Evolutionary conservation across 2,888 invertebrate genomes (phyloP), one percentile per base, ranked within the genome.

Genomic region (Cheilosia pagana): DNA sequence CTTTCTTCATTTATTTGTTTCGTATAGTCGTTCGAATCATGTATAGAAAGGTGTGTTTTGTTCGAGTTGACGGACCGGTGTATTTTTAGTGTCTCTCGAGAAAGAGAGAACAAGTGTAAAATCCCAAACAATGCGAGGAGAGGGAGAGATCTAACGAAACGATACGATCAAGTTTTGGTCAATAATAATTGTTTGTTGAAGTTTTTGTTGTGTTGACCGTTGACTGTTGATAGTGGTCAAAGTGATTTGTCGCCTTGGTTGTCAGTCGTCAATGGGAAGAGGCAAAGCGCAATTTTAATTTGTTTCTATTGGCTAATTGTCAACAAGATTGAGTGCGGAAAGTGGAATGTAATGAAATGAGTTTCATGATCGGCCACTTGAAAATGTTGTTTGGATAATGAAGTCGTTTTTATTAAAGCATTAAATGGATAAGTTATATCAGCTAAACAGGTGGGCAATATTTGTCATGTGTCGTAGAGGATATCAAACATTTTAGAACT

Each of bases 11-110:
- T 60, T 53, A 1, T 50, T 31, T 28, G 19, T 53, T 68, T 62
- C 59, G 77, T 65, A 59, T 78, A 50, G 12, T 23, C 68, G 57
- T 28, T 79, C 74, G 59, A 74, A 79, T 83, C 74, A 74, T 62
- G 59, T 79, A 28, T 28, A 60, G 79, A 85, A 79, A 75, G 59
- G 76, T 68, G 76, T 81, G 76, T 59, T 62, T 60, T 68, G n/a
- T 35, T 12, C 8, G 35, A 35, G 35, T 76, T 76, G 81, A 77
- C 71, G 71, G 60, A 52, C 63, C 45, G 52, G 43, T 35, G 41
- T 28, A 60, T 35, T 52, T 74, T 74, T 43, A 43, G 48, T 28
- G 12, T 14, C 16, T 45, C 16, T 28, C 2, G 4, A 16, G 16
- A 43, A 4, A 41, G n/a, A 53, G 57, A 62, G 43, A 70, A 57